Base-by-base conservation (phyloP, 2,113 vertebrate species). In the Anser cygnoides region DNA sequence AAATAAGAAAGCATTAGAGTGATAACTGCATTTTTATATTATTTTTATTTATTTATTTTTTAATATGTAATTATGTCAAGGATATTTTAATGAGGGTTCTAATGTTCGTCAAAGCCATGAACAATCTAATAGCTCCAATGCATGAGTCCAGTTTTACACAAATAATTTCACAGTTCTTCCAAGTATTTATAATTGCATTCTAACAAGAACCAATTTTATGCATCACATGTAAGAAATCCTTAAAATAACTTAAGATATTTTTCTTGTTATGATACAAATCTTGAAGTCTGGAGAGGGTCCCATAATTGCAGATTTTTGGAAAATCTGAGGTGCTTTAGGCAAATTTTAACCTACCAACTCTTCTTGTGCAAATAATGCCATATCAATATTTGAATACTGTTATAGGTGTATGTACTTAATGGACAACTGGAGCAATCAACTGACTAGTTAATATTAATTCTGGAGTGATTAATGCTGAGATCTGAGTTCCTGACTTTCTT, bases 1-100 rank as follows among this genome's bases (percentile, higher is more conserved):
- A 97, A 97, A 72, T 97, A 95, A 97, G 79, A 89, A 86, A 95
- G 77, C 87, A 96, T 95, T 96, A 95, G 61, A 84, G 68, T 75
- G 94, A 95, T 80, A 97, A 94, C 97, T 94, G 71, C 62, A 92
- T 89, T 92, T 39, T n/a, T 35, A 44, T 49, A 49, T 49, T 39
- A 10, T 52, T 44, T 77, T 88, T 25, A 28, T 63, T 29, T 18
- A 23, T 35, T 39, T 39, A 39, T 95, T 94, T 97, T 96, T 43
- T 39, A n/a, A 15, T 84, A 91, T 67, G 94, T 89, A 92, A 96
- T 92, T 85, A 72, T 96, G 54, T 89, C 61, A 66, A 90, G 65
- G 35, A 85, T 96, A 91, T 70, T 96, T 95, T 95, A 94, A 91
- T 63, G 62, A 95, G 82, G 84, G 41, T 96, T 94, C 75, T 84